Base-by-base conservation (phyloP, 2,888 invertebrate species). In the Drosophila tripunctata region DNA sequence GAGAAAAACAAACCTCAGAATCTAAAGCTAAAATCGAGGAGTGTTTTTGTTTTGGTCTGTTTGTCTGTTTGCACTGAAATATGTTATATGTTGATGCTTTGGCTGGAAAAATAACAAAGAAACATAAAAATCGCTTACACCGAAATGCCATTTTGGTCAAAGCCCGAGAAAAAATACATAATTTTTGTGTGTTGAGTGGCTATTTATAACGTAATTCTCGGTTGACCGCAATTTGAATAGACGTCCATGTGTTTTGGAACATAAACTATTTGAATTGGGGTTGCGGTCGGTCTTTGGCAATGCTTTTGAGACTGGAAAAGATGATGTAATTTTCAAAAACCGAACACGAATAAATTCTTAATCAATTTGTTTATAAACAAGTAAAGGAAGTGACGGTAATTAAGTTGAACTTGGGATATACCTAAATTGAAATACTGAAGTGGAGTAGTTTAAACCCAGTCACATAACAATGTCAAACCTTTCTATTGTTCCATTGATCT, bases 221-320 rank as follows among this genome's bases (percentile, higher is more conserved):
- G 74, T 64, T 86, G 87, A 81, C 87, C 87, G 81, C 77, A 86
- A 83, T 80, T 62, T 61, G 67, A 65, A 64, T 79, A 69, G 62
- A 71, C 52, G 38, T 61, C 57, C 50, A 36, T 50, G 22, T 17
- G 38, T 54, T 44, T 60, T 45, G 45, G 45, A 58, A 40, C 75
- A 84, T 81, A 67, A 78, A 81, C 52, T 75, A 52, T 58, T 22
- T 3, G 15, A 57, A 72, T 75, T 72, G 72, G 66, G 67, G 56
- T 56, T 75, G 71, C 47, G 61, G 54, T 47, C 10, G 27, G 27
- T 27, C 27, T 27, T 22, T 7, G 4, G 4, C 12, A 31, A 12
- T 2, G 5, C 10, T 15, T 30, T 40, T 43, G 15, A 43, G 38
- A 31, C 47, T 52, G 60, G 14, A 40, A 35, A 27, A 19, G 55